These are phyloP conservation scores for Tetragnatha montana DNA, from an alignment of 2,888 invertebrate species.

Conservation along the genomic window DNA sequence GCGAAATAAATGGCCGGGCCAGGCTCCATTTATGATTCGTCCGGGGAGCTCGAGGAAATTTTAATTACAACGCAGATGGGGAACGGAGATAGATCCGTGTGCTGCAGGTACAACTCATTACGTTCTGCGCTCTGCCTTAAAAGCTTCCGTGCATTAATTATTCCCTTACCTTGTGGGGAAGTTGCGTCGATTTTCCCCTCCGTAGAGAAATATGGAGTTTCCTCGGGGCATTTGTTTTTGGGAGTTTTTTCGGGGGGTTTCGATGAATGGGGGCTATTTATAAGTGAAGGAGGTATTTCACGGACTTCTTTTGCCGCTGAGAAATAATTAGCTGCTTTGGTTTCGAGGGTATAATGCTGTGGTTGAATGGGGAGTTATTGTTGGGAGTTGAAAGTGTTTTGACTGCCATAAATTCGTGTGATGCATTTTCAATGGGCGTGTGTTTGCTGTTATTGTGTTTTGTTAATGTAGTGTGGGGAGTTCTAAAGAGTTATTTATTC, in stretches of 20 bases:
- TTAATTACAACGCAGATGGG: constrained; percentile 57
- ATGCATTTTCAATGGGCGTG: no score
- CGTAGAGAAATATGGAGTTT: background rate
- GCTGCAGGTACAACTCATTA: constrained; percentile 55
- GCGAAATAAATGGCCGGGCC: constrained; percentile 56
- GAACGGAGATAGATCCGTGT: constrained; percentile 53
- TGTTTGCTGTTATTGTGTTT: no score
- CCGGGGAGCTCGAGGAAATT: constrained; percentile 52
- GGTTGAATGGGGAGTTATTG: background rate
- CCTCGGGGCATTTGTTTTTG: background rate
- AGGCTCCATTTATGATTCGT: constrained; percentile 54
- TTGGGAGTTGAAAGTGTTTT: background rate
- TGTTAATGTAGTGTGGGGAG: no score
- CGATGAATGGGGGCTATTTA: background rate
- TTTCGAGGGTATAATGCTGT: background rate
- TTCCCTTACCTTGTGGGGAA: constrained; percentile 55
- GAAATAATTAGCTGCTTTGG: background rate
- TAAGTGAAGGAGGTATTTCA: background rate
- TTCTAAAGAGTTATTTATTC: no score
- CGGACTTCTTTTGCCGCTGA: background rate
- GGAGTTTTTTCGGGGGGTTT: background rate
- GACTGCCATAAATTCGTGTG: background rate
- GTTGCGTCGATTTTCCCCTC: background rate
- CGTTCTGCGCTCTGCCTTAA: constrained; percentile 27
- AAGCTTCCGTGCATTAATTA: constrained; percentile 63